A percentile compares a stretch with the other conserved stretches of the same genome.
These are phyloP conservation scores for Leptosomus discolor DNA, from an alignment of 2,113 vertebrate species.

Conservation along the genomic window DNA sequence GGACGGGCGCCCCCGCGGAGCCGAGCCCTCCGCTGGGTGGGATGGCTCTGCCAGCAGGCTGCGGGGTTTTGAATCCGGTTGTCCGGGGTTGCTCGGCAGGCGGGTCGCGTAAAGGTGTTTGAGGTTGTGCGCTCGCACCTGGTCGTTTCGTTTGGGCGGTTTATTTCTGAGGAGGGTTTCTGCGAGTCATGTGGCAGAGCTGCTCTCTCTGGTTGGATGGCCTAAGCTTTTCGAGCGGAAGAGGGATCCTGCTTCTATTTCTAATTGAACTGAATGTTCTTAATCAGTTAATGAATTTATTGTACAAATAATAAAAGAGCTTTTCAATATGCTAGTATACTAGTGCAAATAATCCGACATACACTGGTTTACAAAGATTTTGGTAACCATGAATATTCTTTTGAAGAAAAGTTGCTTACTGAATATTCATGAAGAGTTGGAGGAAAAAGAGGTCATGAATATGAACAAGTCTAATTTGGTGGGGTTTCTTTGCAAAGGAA, in stretches of 20 bases:
- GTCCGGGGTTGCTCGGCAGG: background rate
- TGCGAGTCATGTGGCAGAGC: background rate
- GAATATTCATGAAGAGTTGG: constrained; percentile 43
- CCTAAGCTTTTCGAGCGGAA: background rate
- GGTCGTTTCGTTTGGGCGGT: background rate
- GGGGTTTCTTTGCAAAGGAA: background rate
- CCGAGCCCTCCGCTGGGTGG: background rate
- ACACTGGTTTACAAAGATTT: background rate
- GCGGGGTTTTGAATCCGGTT: rapidly evolving
- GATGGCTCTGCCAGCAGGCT: too few relatives aligned
- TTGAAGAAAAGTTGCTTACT: constrained; percentile 26
- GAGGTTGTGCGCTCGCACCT: rapidly evolving
- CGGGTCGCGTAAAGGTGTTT: background rate
- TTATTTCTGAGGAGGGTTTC: background rate
- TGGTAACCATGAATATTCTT: background rate
- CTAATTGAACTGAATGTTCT: background rate
- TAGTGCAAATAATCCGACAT: background rate
- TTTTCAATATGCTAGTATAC: background rate
- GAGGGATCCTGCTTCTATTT: background rate
- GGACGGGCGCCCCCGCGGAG: too few relatives aligned
- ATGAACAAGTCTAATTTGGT: constrained; percentile 30
- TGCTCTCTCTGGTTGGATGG: background rate
- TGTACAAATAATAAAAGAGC: constrained; percentile 2
- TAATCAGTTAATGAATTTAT: background rate
- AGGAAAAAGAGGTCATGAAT: constrained; percentile 51